Base-by-base conservation (phyloP, 92 coral and sea anemone genomes). In the Epizoanthus scotinus region DNA sequence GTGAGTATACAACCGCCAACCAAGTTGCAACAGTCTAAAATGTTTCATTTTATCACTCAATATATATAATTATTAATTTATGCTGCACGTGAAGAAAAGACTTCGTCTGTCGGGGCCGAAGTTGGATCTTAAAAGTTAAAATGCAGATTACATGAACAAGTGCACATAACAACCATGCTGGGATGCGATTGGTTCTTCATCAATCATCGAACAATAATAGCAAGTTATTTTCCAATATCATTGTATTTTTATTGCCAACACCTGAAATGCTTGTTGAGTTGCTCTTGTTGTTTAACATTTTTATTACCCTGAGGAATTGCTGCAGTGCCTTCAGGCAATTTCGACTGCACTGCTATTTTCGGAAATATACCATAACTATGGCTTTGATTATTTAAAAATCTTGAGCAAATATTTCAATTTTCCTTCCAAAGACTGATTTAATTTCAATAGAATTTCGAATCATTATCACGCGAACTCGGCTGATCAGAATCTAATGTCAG, bases 391-490 rank as follows among this genome's bases (percentile, higher is more conserved):
- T 26, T 29, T 17, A 18, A 27, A 28, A 38, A 75, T 44, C 22
- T 44, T n/a, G 55, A 73, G 42, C 47, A 58, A 75, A 10, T 57
- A 53, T 75, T 58, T 42, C 38, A 74, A 74, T 34, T 56, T 73
- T 52, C 12, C 19, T 63, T 40, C 24, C n/a, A 22, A 25, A 56
- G 21, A 67, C 73, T 36, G 40, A n/a, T 38, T 13, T 36, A 21
- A 67, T 67, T 61, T 20, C 9, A 61, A 61, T 20, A 24, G 14
- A 7, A 61, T 61, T 44, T 44, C 15, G 6, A 27, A 28, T 28
- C 8, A 38, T 10, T 15, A 63, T 63, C 69, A 63, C 68, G 68
- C 68, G 68, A 63, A 13, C 21, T 26, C 44, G 19, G 29, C 29
- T 12, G 38, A 20, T 64, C 52, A 13, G 27, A 31, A 29, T 25